Base-by-base conservation (phyloP, 23 tunicate species). In the Styela plicata region DNA sequence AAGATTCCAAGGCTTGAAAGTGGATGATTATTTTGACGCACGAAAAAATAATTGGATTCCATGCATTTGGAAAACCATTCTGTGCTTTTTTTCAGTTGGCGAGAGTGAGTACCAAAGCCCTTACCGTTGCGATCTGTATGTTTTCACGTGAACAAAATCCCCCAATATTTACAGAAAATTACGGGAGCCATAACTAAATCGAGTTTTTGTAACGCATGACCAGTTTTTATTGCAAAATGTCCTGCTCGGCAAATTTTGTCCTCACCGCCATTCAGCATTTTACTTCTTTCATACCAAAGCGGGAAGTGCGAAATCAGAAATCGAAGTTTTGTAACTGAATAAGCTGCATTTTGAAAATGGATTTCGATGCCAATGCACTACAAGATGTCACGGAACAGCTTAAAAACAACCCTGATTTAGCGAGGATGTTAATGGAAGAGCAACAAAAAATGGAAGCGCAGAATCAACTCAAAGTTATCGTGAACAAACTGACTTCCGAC, bases 391-490 rank as follows among this genome's bases (percentile, higher is more conserved):
- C 93, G 24, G 74, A 84, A 52, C 98, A 93, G 69, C 74, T 93
- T 25, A 93, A 93, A 77, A 79, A 93, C 63, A 93, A 93, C 64
- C 98, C 98, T 21, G 93, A 93, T 52, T 70, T 93, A 21, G 98
- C 98, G 10, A 84, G 87, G 64, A 85, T 88, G 93, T 35, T 93
- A 2, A 70, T 88, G 74, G 98, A 88, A 76, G 98, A 93, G 76
- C 98, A 93, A 74, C 85, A 88, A 63, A 93, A 93, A 84, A 81
- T 93, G 87, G 93, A 93, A 85, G 98, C 98, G 10, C 98, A 93
- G 89, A 85, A 71, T 75, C 98, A 93, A 82, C 80, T 93, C 34
- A 88, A 88, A 69, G 75, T 84, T 1, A 88, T 93, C 13, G 98
- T 93, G 1, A 93, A 93, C 87, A 93, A 88, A 36, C 78, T 93